These are phyloP conservation scores for Rhinolophus sinicus DNA, from an alignment of 2,113 vertebrate genomes.

Conservation along the genomic window DNA sequence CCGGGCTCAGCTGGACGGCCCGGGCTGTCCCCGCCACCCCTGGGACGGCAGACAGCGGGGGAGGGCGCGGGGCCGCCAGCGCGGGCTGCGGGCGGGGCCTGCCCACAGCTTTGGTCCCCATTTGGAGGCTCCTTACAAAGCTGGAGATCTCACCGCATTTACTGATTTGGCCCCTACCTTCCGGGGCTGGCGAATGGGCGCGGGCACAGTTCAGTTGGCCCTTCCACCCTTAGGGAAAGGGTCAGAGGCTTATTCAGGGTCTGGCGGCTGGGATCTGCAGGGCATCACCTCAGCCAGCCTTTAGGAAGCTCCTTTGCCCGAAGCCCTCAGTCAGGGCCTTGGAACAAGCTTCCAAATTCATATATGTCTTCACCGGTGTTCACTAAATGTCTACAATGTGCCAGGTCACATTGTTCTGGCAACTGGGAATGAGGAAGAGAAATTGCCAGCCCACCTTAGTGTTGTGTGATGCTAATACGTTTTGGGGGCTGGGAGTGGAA, in stretches of 20 bases:
- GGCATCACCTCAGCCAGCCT: not conserved
- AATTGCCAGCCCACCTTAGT: not conserved
- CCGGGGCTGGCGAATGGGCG: not conserved
- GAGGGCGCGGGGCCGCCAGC: not conserved
- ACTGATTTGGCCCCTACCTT: not conserved
- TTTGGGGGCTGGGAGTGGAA: not conserved
- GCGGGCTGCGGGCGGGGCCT: not conserved
- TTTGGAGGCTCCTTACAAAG: not conserved
- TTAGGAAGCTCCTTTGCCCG: not conserved
- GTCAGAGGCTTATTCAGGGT: too few relatives aligned
- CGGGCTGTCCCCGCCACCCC: not conserved
- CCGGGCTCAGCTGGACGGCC: not conserved
- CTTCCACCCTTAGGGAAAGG: not conserved
- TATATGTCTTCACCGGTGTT: not conserved
- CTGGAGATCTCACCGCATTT: not conserved
- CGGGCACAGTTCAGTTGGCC: fast-evolving
- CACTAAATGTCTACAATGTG: not conserved
- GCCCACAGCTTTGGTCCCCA: not conserved
- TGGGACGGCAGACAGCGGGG: not conserved
- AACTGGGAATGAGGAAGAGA: not conserved
- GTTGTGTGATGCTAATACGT: not conserved
- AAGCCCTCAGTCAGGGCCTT: not conserved
- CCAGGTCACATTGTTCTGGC: not conserved
- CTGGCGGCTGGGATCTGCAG: not conserved
- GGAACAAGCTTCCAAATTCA: not conserved